phyloP scores from a whole-genome alignment of 2,888 invertebrate species.

The Synergus gifuensis region DNA sequence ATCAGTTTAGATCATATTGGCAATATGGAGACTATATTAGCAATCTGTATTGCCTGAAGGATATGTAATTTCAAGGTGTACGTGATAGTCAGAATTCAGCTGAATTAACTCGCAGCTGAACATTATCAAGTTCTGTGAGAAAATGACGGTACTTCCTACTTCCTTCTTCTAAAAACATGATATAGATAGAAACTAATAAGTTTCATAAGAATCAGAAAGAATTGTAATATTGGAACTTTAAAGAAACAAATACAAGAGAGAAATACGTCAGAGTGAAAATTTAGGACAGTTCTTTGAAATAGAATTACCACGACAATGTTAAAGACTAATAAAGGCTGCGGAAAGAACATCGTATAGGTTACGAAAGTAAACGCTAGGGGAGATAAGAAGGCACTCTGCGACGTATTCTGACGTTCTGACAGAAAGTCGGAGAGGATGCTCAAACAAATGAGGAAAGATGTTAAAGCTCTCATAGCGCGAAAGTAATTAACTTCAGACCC shows the following conservation, averaged over 20 bases:
- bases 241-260: neutral
- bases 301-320: conserved; percentile 26
- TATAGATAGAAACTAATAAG: too few relatives aligned
- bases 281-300: neutral
- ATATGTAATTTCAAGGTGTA: conserved; percentile 18
- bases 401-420: conserved; percentile 37
- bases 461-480: conserved; percentile 59
- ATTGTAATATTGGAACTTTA: too few relatives aligned
- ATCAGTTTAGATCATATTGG: conserved; percentile 10
- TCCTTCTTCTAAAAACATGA: too few relatives aligned
- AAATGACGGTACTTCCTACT: too few relatives aligned
- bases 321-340: conserved; percentile 64
- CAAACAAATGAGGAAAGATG: conserved; percentile 59
- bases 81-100: too few relatives aligned
- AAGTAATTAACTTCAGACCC: conserved; percentile 62
- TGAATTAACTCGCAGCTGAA: conserved; percentile 18
- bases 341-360: conserved; percentile 51
- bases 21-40: conserved; percentile 9
- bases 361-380: conserved; percentile 51
- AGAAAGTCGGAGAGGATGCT: conserved; percentile 50
- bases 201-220: neutral
- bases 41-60: conserved; percentile 24
- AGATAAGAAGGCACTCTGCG: conserved; percentile 38
- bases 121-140: neutral
- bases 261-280: neutral